Base-by-base conservation (phyloP, 2,888 invertebrate genomes). In the Drosophila prolongata region DNA sequence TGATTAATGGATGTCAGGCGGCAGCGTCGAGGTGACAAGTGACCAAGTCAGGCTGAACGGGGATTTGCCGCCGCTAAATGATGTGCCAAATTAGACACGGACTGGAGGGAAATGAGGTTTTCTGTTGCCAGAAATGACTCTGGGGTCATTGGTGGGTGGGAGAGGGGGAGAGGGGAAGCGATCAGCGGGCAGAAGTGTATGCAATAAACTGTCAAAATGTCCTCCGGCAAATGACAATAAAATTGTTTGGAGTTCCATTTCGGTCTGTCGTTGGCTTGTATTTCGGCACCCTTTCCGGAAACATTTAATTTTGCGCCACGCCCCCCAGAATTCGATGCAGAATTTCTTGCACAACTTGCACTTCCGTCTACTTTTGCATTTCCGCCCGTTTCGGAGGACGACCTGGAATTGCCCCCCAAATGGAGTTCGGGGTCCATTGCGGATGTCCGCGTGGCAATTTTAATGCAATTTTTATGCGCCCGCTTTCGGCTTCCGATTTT, bases 391-490 rank as follows among this genome's bases (percentile, higher is more conserved):
- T 69, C 59, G 43, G 16, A 44, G 38, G 16, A 54, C 40, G 50
- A 67, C 65, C 65, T 54, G 44, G 38, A 10, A 16, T 55, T 13
- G 35, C 19, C 34, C 16, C 44, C 53, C 54, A 42, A 80, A 77
- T 74, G 70, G 69, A 66, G 57, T 67, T 60, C 42, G 43, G 69
- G 68, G 69, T 75, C 74, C 79, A 70, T 82, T 85, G 65, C 89
- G 86, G 86, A 86, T 86, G 83, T 86, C 86, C 86, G 89, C 77
- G 79, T 75, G 67, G 84, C 89, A 78, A 77, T 89, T 86, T 89
- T 88, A 88, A 86, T 86, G 89, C 86, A 86, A 88, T 89, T 89
- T 86, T 86, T 86, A 88, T 88, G 84, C 89, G 75, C 87, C 76
- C 83, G 83, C 76, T 72, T 59, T 79, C 69, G 64, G 75, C 73